Evolutionary conservation across 2,113 vertebrate species (phyloP), one percentile per base, ranked within the genome.

Genomic region (Pongo pygmaeus): DNA sequence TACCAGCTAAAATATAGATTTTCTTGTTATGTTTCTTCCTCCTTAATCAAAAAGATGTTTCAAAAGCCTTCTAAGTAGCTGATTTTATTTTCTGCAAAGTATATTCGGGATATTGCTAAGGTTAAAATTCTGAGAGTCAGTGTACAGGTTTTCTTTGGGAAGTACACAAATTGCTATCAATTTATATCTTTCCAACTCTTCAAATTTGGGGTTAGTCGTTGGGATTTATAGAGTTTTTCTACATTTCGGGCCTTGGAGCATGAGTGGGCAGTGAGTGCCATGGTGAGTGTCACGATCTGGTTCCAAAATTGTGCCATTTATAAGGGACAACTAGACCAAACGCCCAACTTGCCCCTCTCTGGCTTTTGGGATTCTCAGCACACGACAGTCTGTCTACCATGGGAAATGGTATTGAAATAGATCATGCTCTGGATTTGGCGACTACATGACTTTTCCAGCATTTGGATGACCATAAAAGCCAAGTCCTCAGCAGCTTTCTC

Each of bases 151-250:
- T 77, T 16, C 69, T 74, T 6, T 2, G 16, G 43, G 64, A 43
- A 78, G 40, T 0, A 27, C 10, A 8, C 8, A 1, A 0, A 16
- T 16, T 7, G 3, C 16, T 70, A 10, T 11, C 46, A 50, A 35
- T 48, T 48, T 55, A 27, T n/a, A 23, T 17, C 88, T 89, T 4
- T 2, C 46, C 11, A 17, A 52, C 16, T 32, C 40, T n/a, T 78
- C 12, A 14, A 1, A 0, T 16, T 23, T 81, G 72, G 46, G 35
- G 5, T 50, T 61, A 50, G 11, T 3, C 0, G 1, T 3, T 64
- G 27, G 61, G 27, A 13, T 32, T 64, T 11, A 32, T 13, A 35
- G 14, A n/a, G 0, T 2, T 22, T 27, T 38, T 79, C 70, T 40
- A 9, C 4, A 43, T 93, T 93, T 46, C 17, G 6, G 46, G 40